Evolutionary conservation across 2,797 vertebrate genomes (phyloP).

Genomic region (Triplophysa bombifrons): DNA sequence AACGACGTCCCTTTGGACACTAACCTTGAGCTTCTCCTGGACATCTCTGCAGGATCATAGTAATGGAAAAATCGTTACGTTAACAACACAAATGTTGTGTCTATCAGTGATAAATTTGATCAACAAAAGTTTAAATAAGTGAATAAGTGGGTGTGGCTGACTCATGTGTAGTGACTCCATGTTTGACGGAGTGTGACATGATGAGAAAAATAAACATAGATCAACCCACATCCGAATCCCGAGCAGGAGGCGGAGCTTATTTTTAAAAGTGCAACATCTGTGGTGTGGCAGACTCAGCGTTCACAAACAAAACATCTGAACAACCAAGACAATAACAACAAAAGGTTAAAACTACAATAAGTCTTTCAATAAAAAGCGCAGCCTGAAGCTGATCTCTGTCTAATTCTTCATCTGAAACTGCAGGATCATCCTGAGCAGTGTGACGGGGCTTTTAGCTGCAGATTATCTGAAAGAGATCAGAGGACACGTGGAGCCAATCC

Average conservation of each 20-base stretch:
- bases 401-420: slow-evolving; percentile 24
- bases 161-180: no score
- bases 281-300: no score
- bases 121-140: no score
- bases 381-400: slow-evolving; percentile 10
- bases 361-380: not conserved
- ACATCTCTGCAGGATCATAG: slow-evolving; percentile 35
- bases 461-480: slow-evolving; percentile 30
- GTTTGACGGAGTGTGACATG: not conserved
- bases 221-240: no score
- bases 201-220: not conserved
- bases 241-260: no score
- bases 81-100: no score
- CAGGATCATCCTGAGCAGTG: not conserved
- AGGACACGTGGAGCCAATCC: slow-evolving; percentile 12
- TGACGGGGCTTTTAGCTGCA: slow-evolving; percentile 20
- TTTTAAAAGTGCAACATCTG: no score
- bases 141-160: no score
- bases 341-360: not conserved
- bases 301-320: not conserved
- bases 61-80: no score
- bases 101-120: no score
- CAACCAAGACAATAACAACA: not conserved
- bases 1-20: slow-evolving; percentile 16
- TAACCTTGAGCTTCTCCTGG: slow-evolving; percentile 50